Conservation (phyloP, 2,797 vertebrate genomes). For the Intellagama lesueurii region DNA sequence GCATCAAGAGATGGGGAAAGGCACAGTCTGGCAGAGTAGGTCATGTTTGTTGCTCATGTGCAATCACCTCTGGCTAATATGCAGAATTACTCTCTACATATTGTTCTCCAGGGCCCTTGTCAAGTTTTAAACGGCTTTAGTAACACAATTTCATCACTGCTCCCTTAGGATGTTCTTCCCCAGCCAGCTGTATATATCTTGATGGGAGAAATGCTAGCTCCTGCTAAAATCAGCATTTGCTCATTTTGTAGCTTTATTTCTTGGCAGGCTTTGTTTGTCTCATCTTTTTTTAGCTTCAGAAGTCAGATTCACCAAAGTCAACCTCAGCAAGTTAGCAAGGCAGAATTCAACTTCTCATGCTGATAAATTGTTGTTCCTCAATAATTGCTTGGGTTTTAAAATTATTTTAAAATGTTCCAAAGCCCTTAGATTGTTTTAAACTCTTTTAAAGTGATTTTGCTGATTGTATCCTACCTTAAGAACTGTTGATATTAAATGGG, state of each 20-base stretch:
- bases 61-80: conserved; percentile 26
- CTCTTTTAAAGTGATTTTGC: no score
- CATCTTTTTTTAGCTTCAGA: background rate
- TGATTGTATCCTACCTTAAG: no score
- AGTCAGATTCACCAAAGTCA: background rate
- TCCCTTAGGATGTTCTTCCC: conserved; percentile 12
- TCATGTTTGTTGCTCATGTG: conserved; percentile 25
- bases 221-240: background rate
- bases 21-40: conserved; percentile 16
- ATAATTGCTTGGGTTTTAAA: no score
- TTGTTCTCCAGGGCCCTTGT: conserved; percentile 30
- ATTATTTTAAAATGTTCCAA: no score
- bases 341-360: background rate
- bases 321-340: background rate
- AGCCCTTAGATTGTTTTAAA: no score
- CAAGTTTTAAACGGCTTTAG: conserved; percentile 22
- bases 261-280: background rate
- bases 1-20: conserved; percentile 23
- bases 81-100: conserved; percentile 30
- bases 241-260: background rate
- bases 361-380: no score
- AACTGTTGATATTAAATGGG: no score
- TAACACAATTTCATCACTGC: conserved; percentile 9
- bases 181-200: conserved; percentile 6
- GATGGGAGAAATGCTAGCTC: background rate